Evolutionary conservation across 2,797 vertebrate species (phyloP).

Genomic region (Pipistrellus kuhlii): DNA sequence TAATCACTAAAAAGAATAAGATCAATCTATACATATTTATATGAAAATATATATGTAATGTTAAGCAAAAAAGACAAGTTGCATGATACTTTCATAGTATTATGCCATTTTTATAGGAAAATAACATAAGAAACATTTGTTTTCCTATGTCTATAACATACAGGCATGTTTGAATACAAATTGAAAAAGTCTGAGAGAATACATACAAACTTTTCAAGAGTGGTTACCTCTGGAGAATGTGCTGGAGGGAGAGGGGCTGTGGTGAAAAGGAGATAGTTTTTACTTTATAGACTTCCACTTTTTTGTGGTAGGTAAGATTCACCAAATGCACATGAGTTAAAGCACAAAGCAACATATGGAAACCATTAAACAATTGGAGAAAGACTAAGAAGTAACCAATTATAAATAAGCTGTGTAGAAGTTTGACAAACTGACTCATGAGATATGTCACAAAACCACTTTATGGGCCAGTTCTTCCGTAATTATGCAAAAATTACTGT

Average conservation of each 20-base stretch:
- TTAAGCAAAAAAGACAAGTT: neutral
- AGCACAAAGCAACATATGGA: conserved; percentile 38
- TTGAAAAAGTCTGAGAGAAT: neutral
- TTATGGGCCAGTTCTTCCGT: neutral
- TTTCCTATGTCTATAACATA: neutral
- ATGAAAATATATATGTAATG: neutral
- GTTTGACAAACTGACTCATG: neutral
- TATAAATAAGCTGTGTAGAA: conserved; percentile 19
- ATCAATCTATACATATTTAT: neutral
- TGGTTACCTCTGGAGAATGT: conserved; percentile 8
- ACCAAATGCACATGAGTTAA: neutral
- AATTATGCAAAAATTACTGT: conserved; percentile 27
- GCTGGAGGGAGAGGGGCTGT: neutral
- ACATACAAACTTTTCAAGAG: neutral
- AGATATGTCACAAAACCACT: neutral
- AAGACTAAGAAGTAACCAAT: conserved; percentile 52
- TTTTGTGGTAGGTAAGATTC: neutral
- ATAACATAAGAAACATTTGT: neutral
- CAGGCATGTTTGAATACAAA: neutral
- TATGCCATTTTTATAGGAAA: neutral
- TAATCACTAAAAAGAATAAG: neutral
- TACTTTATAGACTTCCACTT: conserved; percentile 43
- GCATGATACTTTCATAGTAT: neutral
- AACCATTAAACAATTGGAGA: conserved; percentile 35
- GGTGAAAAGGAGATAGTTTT: conserved; percentile 41